phyloP scores from a whole-genome alignment of 1,140 invertebrate species.

The Eumaeus atala region DNA sequence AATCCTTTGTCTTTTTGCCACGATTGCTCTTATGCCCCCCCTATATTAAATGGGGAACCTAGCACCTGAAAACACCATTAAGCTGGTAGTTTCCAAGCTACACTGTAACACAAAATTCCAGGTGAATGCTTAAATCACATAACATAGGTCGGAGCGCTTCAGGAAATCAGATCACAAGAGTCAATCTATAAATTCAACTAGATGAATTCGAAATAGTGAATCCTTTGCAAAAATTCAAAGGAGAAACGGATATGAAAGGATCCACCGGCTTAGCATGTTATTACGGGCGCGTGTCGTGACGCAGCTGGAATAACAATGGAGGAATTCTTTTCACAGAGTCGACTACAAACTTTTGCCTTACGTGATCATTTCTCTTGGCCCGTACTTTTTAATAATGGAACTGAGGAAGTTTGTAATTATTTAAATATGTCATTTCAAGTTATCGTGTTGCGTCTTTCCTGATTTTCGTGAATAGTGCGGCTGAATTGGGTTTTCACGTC shows the following conservation, averaged over 20 bases:
- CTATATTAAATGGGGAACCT: too few relatives aligned
- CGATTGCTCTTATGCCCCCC: too few relatives aligned
- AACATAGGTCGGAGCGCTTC: background rate
- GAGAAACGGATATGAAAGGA: constrained; percentile 1
- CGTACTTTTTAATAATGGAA: constrained; percentile 8
- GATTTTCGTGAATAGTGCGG: too few relatives aligned
- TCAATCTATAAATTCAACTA: constrained; percentile 5
- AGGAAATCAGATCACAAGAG: constrained; percentile 5
- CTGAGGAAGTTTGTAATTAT: background rate
- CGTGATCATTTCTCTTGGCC: constrained; percentile 3
- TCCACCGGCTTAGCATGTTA: constrained; percentile 10
- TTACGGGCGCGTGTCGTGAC: constrained; percentile 12
- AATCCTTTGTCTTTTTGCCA: too few relatives aligned
- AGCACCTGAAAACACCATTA: too few relatives aligned
- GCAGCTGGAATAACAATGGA: constrained; percentile 6
- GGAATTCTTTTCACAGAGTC: background rate
- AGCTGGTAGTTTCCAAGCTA: too few relatives aligned
- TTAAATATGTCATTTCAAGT: too few relatives aligned
- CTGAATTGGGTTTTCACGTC: too few relatives aligned
- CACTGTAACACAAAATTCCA: too few relatives aligned
- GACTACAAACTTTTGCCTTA: background rate
- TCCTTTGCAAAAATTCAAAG: constrained; percentile 8
- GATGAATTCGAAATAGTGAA: constrained; percentile 8
- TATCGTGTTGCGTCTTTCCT: too few relatives aligned
- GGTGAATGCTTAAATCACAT: too few relatives aligned